Evolutionary conservation across 1,140 invertebrate species (phyloP), one percentile per base, ranked within the genome.

Genomic region (Tyrophagus putrescentiae): DNA sequence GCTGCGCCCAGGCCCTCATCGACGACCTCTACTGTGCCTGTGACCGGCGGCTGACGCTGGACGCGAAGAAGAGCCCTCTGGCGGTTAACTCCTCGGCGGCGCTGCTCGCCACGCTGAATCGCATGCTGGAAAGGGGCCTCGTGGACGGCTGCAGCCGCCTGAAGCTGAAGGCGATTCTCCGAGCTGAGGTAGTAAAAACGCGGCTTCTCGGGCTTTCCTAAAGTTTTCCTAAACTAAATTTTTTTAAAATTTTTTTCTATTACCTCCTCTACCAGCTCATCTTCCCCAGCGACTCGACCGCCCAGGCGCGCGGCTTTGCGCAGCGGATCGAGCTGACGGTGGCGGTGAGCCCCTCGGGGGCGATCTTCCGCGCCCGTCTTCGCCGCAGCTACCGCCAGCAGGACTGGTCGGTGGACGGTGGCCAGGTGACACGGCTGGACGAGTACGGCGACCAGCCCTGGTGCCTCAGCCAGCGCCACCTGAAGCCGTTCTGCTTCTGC

Each of bases 21-120:
- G 52, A 52, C 3, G 34, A 54, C 16, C 34, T 27, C 6, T 63
- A 54, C 34, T 63, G 62, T 28, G 36, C 60, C 21, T 63, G 62
- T 48, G n/a, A 63, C 39, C n/a, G 23, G 3, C 27, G 32, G 16
- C 36, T 57, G 9, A 16, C 1, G 28, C 23, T 60, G 29, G 39
- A 60, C 28, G 3, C 6, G 9, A 7, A 21, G 7, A 54, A 41
- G 29, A 9, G 28, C 6, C 2, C 7, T 16, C 18, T 59, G 23
- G 39, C 29, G 9, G 50, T 2, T 5, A 11, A 7, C 23, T 41
- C 57, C 29, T 31, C 57, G 4, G 1, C 21, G 31, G 41, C 36
- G 9, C n/a, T n/a, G n/a, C n/a, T n/a, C n/a, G n/a, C n/a, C n/a
- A n/a, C n/a, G n/a, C 44, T 34, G 1, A 29, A 5, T 18, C 50